phyloP scores from a whole-genome alignment of 2,113 vertebrate genomes.

The Aptenodytes patagonicus region DNA sequence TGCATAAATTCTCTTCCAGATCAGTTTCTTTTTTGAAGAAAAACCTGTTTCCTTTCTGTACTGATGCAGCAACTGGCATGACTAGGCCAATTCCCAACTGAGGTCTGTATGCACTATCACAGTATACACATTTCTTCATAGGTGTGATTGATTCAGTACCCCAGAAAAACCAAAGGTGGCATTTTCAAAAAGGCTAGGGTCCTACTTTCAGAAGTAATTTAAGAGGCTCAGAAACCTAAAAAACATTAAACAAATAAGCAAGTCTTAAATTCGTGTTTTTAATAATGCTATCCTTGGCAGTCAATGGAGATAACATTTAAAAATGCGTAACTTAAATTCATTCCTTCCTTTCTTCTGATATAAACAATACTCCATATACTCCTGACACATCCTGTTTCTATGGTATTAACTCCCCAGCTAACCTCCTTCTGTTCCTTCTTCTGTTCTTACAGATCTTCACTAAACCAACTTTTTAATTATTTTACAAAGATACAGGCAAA shows the following conservation, averaged over 20 bases:
- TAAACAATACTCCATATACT: background rate
- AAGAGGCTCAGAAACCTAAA: background rate
- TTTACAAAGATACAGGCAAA: background rate
- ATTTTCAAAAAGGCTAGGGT: background rate
- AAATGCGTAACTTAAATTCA: background rate
- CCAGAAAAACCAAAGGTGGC: background rate
- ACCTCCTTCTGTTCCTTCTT: background rate
- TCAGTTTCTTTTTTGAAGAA: background rate
- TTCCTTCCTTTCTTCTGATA: background rate
- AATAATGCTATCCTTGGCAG: background rate
- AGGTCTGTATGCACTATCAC: background rate
- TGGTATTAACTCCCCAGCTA: background rate
- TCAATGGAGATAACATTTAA: background rate
- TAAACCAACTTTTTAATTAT: background rate
- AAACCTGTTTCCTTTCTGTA: background rate
- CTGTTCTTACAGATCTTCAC: background rate
- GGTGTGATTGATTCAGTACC: background rate
- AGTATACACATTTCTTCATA: background rate
- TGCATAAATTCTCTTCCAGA: background rate
- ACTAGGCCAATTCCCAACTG: background rate
- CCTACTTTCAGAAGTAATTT: background rate
- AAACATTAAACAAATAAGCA: background rate
- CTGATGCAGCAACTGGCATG: background rate
- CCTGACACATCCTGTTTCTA: background rate
- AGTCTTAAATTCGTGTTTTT: background rate